phyloP scores from a whole-genome alignment of 2,113 vertebrate species.

The Nerophis lumbriciformis region DNA sequence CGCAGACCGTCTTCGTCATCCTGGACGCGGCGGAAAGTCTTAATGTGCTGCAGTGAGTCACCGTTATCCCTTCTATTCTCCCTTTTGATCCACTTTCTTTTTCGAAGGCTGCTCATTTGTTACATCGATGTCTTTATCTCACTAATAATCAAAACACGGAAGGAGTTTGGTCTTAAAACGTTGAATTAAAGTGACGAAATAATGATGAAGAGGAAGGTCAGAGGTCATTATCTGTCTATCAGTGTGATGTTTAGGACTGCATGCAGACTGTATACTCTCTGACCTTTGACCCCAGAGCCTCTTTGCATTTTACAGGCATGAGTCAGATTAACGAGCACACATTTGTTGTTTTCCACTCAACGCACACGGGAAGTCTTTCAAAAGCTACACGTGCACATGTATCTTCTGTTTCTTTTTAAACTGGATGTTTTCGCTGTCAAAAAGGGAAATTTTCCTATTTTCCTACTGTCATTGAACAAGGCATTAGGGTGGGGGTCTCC shows the following conservation, averaged over 20 bases:
- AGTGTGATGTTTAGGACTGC: background rate
- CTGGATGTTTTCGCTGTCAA: too few relatives aligned
- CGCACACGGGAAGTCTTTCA: background rate
- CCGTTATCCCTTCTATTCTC: slow-evolving; percentile 1
- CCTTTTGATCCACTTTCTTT: background rate
- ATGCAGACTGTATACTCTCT: slow-evolving; percentile 5
- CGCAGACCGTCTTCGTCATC: slow-evolving; percentile 71
- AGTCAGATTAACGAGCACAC: slow-evolving; percentile 26
- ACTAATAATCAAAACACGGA: background rate
- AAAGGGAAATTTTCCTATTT: background rate
- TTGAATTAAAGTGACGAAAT: background rate
- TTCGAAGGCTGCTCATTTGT: background rate
- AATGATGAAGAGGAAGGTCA: slow-evolving; percentile 1
- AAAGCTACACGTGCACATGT: too few relatives aligned
- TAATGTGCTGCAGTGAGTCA: slow-evolving; percentile 53
- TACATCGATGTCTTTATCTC: background rate
- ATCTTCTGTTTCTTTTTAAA: too few relatives aligned
- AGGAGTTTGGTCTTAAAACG: background rate
- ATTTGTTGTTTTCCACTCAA: background rate
- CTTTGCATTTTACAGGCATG: slow-evolving; percentile 19
- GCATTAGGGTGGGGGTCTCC: background rate
- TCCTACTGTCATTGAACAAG: background rate
- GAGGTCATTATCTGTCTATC: background rate
- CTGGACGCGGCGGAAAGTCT: slow-evolving; percentile 65
- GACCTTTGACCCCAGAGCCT: slow-evolving; percentile 28